phyloP scores from a whole-genome alignment of 2,888 invertebrate species.

The Rhyacophila evoluta region DNA sequence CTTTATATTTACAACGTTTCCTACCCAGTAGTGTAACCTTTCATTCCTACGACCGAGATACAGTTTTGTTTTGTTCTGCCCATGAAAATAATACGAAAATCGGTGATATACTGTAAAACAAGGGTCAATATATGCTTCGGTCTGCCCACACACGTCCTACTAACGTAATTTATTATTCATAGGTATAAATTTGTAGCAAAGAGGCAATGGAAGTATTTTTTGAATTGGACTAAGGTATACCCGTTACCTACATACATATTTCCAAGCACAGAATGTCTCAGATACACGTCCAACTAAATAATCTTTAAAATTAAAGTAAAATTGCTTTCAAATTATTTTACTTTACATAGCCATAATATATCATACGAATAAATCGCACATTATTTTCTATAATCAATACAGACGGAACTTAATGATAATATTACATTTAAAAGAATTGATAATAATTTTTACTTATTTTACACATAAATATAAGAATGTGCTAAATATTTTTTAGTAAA shows the following conservation, averaged over 20 bases:
- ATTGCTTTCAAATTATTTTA: too few relatives aligned
- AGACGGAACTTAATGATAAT: too few relatives aligned
- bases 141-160: slow-evolving; percentile 44
- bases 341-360: too few relatives aligned
- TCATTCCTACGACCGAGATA: slow-evolving; percentile 12
- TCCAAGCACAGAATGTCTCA: not conserved
- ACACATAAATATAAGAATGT: too few relatives aligned
- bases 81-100: slow-evolving; percentile 26
- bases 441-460: too few relatives aligned
- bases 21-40: not conserved
- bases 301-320: too few relatives aligned
- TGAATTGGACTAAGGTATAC: slow-evolving; percentile 34
- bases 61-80: slow-evolving; percentile 22
- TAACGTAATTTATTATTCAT: slow-evolving; percentile 54
- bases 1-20: not conserved
- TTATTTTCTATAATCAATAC: too few relatives aligned
- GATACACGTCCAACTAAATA: too few relatives aligned
- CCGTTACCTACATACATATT: not conserved
- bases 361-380: too few relatives aligned
- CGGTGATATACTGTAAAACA: slow-evolving; percentile 46
- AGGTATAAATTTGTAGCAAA: slow-evolving; percentile 51
- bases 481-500: too few relatives aligned
- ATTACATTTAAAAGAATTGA: too few relatives aligned
- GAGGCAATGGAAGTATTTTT: slow-evolving; percentile 43
- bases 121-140: slow-evolving; percentile 44